Evolutionary conservation across 2,113 vertebrate species (phyloP).

Genomic region (Megatriorchis doriae): DNA sequence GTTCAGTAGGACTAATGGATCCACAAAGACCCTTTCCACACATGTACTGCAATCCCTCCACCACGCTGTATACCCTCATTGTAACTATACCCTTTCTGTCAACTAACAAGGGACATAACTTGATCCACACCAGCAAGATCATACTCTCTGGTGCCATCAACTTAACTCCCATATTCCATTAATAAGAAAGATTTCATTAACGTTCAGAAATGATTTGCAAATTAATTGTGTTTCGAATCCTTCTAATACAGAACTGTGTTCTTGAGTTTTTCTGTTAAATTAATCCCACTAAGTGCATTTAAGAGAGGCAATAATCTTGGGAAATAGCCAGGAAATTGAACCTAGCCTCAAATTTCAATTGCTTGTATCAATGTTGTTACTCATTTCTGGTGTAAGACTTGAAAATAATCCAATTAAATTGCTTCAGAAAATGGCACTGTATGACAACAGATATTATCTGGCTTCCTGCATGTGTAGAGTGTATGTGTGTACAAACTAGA

Average conservation of each 20-base stretch:
- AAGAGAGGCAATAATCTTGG: not conserved
- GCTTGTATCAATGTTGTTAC: conserved; percentile 16
- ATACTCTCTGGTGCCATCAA: not conserved
- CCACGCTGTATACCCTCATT: not conserved
- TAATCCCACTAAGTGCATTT: not conserved
- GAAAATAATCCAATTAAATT: conserved; percentile 34
- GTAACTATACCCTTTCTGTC: not conserved
- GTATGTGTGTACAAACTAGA: not conserved
- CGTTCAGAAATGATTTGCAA: conserved; percentile 19
- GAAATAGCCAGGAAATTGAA: conserved; percentile 39
- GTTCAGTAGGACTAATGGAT: not conserved
- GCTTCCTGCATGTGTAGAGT: not conserved
- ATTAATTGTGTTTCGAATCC: conserved; percentile 22
- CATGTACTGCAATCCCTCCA: not conserved
- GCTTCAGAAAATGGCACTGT: not conserved
- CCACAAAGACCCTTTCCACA: not conserved
- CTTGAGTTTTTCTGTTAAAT: conserved; percentile 29
- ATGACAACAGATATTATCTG: conserved; percentile 8
- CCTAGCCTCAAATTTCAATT: conserved; percentile 36
- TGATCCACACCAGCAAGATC: not conserved
- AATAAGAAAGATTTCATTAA: conserved; percentile 44
- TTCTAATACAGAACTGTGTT: not conserved
- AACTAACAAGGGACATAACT: conserved; percentile 6
- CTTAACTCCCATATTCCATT: not conserved
- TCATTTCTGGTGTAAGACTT: not conserved